A percentile compares a stretch with the other conserved stretches of the same genome.
phyloP scores from a whole-genome alignment of 1,140 invertebrate species.

The Ptiloglossa arizonensis region DNA sequence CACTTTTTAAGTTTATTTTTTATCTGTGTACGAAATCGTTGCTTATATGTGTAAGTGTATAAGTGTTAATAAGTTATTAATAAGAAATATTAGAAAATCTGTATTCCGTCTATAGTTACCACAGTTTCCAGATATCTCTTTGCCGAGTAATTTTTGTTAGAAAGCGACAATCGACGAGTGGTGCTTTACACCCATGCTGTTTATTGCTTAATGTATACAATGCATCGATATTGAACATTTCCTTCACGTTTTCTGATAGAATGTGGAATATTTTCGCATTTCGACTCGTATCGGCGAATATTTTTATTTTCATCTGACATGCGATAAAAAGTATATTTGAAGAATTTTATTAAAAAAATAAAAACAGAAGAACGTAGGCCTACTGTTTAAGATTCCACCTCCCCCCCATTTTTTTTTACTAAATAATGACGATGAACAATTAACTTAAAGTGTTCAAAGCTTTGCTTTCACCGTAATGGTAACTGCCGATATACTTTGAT shows the following conservation, averaged over 20 bases:
- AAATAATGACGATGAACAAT: conserved; percentile 24
- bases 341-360: conserved; percentile 59
- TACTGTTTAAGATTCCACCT: conserved; percentile 48
- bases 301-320: background rate
- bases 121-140: conserved; percentile 34
- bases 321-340: background rate
- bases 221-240: conserved; percentile 42
- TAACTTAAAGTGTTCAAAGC: conserved; percentile 38
- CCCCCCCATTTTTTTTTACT: background rate
- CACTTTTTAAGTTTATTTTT: conserved; percentile 58
- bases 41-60: conserved; percentile 63
- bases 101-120: conserved; percentile 55
- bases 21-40: conserved; percentile 61
- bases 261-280: conserved; percentile 11
- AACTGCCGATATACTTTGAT: conserved; percentile 33
- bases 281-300: conserved; percentile 63
- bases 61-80: conserved; percentile 62
- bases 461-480: conserved; percentile 23
- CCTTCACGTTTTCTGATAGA: conserved; percentile 3
- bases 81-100: conserved; percentile 63
- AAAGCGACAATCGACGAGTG: conserved; percentile 57
- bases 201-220: conserved; percentile 53
- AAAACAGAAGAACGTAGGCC: conserved; percentile 65
- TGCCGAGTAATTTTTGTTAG: conserved; percentile 30
- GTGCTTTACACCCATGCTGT: conserved; percentile 46